phyloP scores from a whole-genome alignment of 2,888 invertebrate species.

The Acanthosepion pharaonis region DNA sequence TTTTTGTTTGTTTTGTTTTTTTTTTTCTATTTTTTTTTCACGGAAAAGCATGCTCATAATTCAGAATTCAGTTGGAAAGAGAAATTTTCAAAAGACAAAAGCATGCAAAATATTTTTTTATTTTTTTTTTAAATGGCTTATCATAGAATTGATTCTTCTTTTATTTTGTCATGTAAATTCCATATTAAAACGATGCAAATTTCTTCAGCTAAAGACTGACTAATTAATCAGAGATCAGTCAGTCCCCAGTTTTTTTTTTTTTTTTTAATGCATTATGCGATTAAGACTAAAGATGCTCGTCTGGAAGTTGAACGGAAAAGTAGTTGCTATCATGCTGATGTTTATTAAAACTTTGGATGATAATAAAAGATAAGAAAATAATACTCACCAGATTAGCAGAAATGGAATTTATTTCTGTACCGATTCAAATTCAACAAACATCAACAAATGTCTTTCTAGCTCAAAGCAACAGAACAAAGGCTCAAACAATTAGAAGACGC shows the following conservation, averaged over 20 bases:
- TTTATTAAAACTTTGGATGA: not conserved
- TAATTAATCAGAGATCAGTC: not conserved
- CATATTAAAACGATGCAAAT: not conserved
- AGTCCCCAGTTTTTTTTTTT: not conserved
- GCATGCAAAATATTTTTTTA: not conserved
- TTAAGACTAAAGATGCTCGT: too few relatives aligned
- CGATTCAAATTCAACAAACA: not conserved
- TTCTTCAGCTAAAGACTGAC: not conserved
- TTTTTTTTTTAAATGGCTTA: not conserved
- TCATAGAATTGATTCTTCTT: not conserved
- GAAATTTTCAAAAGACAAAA: not conserved
- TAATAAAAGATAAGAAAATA: not conserved
- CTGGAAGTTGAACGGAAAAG: not conserved
- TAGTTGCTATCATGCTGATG: not conserved
- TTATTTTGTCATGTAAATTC: not conserved
- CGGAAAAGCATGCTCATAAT: not conserved
- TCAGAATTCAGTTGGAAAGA: not conserved
- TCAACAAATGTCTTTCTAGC: not conserved
- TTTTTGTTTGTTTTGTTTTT: too few relatives aligned
- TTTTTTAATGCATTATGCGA: not conserved
- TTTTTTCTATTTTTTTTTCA: too few relatives aligned
- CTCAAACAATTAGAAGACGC: not conserved
- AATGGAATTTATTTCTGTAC: conserved; percentile 13
- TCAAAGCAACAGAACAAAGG: not conserved
- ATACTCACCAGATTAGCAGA: not conserved